Base-by-base conservation (phyloP, 2,888 invertebrate species). In the Dryobotodes eremita region DNA sequence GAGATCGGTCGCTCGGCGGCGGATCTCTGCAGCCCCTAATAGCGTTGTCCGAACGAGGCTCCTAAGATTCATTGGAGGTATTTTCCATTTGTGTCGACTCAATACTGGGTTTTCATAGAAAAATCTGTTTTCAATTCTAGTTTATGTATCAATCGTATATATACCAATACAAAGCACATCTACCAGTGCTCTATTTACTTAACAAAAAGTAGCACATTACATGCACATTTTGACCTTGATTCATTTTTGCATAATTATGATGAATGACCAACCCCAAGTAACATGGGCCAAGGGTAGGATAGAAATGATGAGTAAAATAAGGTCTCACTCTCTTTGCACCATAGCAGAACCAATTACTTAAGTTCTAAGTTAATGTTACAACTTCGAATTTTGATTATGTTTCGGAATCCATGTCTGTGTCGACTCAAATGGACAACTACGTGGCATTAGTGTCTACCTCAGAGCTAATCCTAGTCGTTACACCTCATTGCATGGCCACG, bases 401-500 rank as follows among this genome's bases (percentile, higher is more conserved):
- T n/a, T n/a, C 23, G 6, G 5, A n/a, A 74, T 75, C n/a, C 31
- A 2, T 36, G 31, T 36, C 8, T n/a, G 26, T 31, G 77, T 90
- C 89, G 90, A 77, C 50, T n/a, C 66, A 62, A 77, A 23, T 91
- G 90, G 91, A 77, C 36, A 90, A 87, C 71, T 69, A 64, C 79
- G 31, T 75, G 23, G 83, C 79, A 86, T 89, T 89, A 86, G 86
- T 88, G 84, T 89, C 87, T 88, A 88, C 91, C 88, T 89, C 89
- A 76, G 80, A 88, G 87, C 88, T 90, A 92, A 92, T 91, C 91
- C 88, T 82, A 84, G 85, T 86, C 87, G 89, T 88, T 90, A 89
- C 92, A 92, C 91, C 89, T 90, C 85, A 83, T 82, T 87, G 85
- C 74, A 74, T 64, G 89, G 92, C 92, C 89, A 89, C 81, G 26